These are phyloP conservation scores for Karalla daura DNA, from an alignment of 2,797 vertebrate species.

Conservation along the genomic window DNA sequence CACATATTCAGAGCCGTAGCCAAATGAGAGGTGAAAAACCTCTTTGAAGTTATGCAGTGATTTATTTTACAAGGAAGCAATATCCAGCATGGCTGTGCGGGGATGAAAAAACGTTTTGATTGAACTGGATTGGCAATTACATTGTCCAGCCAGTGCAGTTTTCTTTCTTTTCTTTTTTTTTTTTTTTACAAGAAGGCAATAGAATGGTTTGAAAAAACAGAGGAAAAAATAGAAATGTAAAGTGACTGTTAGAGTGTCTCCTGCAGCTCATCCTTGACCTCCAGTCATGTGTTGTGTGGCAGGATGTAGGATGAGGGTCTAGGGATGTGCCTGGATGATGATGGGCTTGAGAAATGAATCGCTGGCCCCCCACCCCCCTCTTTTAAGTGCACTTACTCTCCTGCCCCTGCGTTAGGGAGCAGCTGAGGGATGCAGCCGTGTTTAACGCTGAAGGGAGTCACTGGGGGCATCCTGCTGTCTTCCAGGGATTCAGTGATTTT, in stretches of 20 bases:
- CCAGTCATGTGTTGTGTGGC: constrained; percentile 46
- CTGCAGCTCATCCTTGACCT: constrained; percentile 60
- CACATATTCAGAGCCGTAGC: constrained; percentile 73
- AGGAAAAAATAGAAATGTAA: constrained; percentile 6
- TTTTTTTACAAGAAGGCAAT: constrained; percentile 12
- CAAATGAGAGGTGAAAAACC: constrained; percentile 78
- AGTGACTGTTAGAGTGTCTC: constrained; percentile 43
- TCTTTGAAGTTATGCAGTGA: constrained; percentile 64
- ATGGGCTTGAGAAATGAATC: constrained; percentile 68
- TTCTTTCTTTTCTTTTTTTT: too few species aligned
- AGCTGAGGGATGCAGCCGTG: constrained; percentile 68
- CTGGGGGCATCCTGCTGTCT: constrained; percentile 56
- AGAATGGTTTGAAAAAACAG: constrained; percentile 51
- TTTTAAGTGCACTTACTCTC: constrained; percentile 81
- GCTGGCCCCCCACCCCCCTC: constrained; percentile 54
- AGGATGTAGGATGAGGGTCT: constrained; percentile 56
- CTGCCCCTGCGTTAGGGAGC: constrained; percentile 62
- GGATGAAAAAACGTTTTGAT: constrained; percentile 53
- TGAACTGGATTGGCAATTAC: constrained; percentile 60
- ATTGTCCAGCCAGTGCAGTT: constrained; percentile 25
- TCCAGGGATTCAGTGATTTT: constrained; percentile 57
- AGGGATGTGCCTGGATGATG: constrained; percentile 61
- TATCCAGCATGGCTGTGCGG: constrained; percentile 28
- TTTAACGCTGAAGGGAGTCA: constrained; percentile 57
- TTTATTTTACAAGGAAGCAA: constrained; percentile 58